Percentiles rank a stretch among this genome's conserved stretches.
Conservation (phyloP, 2,797 vertebrate genomes). For the Merluccius polli region DNA sequence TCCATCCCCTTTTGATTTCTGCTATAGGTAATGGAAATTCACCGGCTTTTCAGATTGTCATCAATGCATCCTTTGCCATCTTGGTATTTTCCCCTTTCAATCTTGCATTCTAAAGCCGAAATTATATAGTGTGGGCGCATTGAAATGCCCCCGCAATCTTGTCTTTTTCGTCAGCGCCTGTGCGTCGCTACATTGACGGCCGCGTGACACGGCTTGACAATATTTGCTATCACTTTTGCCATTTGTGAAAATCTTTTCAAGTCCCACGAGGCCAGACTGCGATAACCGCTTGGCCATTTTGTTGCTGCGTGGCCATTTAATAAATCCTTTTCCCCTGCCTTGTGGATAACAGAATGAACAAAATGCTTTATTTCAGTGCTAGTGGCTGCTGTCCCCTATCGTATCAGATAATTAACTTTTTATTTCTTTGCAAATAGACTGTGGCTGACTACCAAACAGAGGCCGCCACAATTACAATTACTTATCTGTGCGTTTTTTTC, state of each 20-base stretch:
- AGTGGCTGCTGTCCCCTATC: constrained; percentile 73
- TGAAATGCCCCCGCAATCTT: constrained; percentile 14
- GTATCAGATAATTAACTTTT: constrained; percentile 87
- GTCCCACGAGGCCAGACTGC: constrained; percentile 49
- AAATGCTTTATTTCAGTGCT: constrained; percentile 70
- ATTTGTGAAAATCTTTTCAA: constrained; percentile 57
- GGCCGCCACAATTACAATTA: constrained; percentile 68
- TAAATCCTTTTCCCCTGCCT: constrained; percentile 68
- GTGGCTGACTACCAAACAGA: constrained; percentile 62
- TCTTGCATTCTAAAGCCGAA: constrained; percentile 12
- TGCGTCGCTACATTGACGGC: constrained; percentile 32
- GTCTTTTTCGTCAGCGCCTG: constrained; percentile 20
- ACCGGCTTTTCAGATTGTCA: constrained; percentile 43
- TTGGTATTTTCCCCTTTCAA: constrained; percentile 25
- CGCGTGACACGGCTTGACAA: constrained; percentile 49
- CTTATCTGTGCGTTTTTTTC: constrained; percentile 62
- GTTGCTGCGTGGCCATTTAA: constrained; percentile 71
- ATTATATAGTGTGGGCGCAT: neutral
- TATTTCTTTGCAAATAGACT: constrained; percentile 70
- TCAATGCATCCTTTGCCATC: constrained; percentile 1
- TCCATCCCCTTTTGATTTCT: constrained; percentile 35
- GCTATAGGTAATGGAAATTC: constrained; percentile 31
- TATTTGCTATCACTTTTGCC: constrained; percentile 55
- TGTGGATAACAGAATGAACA: constrained; percentile 77
- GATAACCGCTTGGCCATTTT: constrained; percentile 71